Conservation (phyloP, 1,140 invertebrate species). For the Mylabris phalerata region DNA sequence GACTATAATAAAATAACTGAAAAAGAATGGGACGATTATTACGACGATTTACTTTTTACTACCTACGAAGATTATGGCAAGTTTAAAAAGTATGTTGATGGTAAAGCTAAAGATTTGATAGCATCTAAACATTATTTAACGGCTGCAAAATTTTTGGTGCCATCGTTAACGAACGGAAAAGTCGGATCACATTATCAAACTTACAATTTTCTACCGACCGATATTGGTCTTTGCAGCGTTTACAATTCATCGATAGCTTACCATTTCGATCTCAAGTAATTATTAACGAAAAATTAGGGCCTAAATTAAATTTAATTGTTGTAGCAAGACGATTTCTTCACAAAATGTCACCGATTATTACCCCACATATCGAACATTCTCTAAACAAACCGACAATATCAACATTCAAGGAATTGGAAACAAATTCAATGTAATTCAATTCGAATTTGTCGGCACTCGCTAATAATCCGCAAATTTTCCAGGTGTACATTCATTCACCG, state of each 20-base stretch:
- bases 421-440: too few relatives aligned
- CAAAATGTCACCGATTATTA: background rate
- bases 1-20: background rate
- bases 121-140: background rate
- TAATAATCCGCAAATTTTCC: too few relatives aligned
- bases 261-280: conserved; percentile 14
- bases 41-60: conserved; percentile 16
- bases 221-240: conserved; percentile 12
- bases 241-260: too few relatives aligned
- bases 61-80: conserved; percentile 13
- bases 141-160: background rate
- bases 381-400: too few relatives aligned
- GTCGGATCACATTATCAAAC: background rate
- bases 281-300: conserved; percentile 12
- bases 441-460: too few relatives aligned
- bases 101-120: background rate
- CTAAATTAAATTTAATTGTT: conserved; percentile 3
- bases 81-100: conserved; percentile 19
- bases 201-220: background rate
- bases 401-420: too few relatives aligned
- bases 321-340: background rate
- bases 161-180: background rate
- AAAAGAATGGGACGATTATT: conserved; percentile 1
- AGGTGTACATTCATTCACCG: background rate
- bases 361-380: too few relatives aligned